A percentile compares a stretch with the other conserved stretches of the same genome.
Evolutionary conservation across 2,888 invertebrate species (phyloP).

Genomic region (Baronia brevicornis): DNA sequence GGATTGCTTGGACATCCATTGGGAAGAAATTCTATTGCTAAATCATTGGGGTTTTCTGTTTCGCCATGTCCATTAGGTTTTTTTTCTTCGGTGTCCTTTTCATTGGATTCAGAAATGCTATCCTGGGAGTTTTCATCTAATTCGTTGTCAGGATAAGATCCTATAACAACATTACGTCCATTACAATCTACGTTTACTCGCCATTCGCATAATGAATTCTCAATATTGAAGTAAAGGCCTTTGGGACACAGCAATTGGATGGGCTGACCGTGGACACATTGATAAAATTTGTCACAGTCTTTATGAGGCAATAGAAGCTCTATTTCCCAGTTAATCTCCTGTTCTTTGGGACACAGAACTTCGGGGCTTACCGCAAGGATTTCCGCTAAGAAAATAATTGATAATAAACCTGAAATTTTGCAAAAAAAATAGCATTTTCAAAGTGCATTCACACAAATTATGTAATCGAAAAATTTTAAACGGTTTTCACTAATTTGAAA

Average conservation of each 20-base stretch:
- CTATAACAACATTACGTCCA: slow-evolving; percentile 35
- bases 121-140: too few relatives aligned
- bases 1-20: slow-evolving; percentile 55
- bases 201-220: slow-evolving; percentile 76
- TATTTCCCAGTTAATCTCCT: slow-evolving; percentile 40
- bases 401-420: slow-evolving; percentile 13
- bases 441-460: too few relatives aligned
- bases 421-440: too few relatives aligned
- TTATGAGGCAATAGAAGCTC: slow-evolving; percentile 72
- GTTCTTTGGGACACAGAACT: slow-evolving; percentile 43
- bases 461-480: too few relatives aligned
- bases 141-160: slow-evolving; percentile 8
- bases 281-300: slow-evolving; percentile 78
- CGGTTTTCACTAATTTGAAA: too few relatives aligned
- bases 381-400: slow-evolving; percentile 21
- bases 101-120: too few relatives aligned
- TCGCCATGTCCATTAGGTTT: too few relatives aligned
- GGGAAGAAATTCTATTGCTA: slow-evolving; percentile 28
- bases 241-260: slow-evolving; percentile 74
- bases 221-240: slow-evolving; percentile 73
- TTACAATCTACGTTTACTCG: slow-evolving; percentile 77
- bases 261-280: slow-evolving; percentile 78
- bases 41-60: slow-evolving; percentile 8
- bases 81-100: too few relatives aligned
- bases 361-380: slow-evolving; percentile 27